Evolutionary conservation across 2,113 vertebrate species (phyloP).

Genomic region (Mixornis gularis): DNA sequence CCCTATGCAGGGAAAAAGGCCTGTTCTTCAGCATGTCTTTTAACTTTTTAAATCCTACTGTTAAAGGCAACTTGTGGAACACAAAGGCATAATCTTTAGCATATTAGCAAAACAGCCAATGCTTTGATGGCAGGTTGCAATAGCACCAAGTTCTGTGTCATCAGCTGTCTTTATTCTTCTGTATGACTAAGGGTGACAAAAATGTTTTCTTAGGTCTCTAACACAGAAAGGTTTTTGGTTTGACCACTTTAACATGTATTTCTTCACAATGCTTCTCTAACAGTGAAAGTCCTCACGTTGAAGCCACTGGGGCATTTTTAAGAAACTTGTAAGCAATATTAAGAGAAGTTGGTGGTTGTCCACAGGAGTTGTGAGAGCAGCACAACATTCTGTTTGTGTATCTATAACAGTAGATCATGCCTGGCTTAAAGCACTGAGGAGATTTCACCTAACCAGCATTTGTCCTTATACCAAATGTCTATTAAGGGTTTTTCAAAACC

Average conservation of each 20-base stretch:
- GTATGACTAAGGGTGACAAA: neutral
- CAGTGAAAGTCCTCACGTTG: fast-evolving
- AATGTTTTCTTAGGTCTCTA: neutral
- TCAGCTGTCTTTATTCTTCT: neutral
- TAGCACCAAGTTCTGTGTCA: neutral
- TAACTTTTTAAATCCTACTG: neutral
- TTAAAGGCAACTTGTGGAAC: neutral
- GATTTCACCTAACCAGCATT: neutral
- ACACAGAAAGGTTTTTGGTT: neutral
- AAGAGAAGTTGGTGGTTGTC: neutral
- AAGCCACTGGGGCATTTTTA: neutral
- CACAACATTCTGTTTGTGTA: neutral
- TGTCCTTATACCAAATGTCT: neutral
- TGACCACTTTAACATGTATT: neutral
- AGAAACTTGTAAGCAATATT: neutral
- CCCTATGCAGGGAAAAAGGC: neutral
- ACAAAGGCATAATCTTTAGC: neutral
- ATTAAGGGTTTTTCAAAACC: neutral
- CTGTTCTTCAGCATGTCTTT: neutral
- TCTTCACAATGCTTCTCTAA: neutral
- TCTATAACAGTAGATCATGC: neutral
- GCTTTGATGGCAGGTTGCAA: neutral
- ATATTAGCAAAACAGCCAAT: neutral
- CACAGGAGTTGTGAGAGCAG: neutral
- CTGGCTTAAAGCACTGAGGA: neutral